Base-by-base conservation (phyloP, 2,888 invertebrate genomes). In the Leucoma salicis region DNA sequence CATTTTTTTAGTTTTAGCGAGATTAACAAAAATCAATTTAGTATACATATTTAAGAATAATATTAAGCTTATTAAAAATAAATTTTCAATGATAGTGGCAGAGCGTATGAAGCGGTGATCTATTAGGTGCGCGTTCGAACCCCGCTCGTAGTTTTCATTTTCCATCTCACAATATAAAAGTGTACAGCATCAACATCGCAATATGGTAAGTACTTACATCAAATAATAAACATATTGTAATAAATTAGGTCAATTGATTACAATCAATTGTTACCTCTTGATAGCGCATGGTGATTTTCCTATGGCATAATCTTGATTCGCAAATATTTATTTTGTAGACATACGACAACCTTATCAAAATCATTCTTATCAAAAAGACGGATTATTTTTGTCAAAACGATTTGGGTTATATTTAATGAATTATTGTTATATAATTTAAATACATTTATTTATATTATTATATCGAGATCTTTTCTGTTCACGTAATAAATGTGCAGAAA, bases 271-370 rank as follows among this genome's bases (percentile, higher is more conserved):
- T 25, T 25, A 8, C n/a, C 4, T 29, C 12, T 13, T 13, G 11
- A 29, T 31, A 2, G 31, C 12, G n/a, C 31, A 13, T 3, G 29
- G 14, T 31, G 31, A 15, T 15, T 15, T 1, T 12, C n/a, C 14
- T 14, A 31, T 40, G 33, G 45, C n/a, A 31, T 45, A 56, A 58
- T 51, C 34, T 53, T 46, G 47, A 49, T 31, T 50, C 14, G 51
- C 51, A 46, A 49, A 43, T 42, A 31, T 42, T 42, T 24, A 10
- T 3, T 45, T 50, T 51, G 39, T 55, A 69, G 62, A 64, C 63
- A 21, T 59, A 63, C 66, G 60, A 47, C 57, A 65, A 28, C 24
- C 35, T 44, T 47, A 43, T 46, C 46, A 5, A 8, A 21, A 16
- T 35, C 21, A 35, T 45, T 35, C 24, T 34, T 40, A 32, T 39